phyloP scores from a whole-genome alignment of 2,888 invertebrate genomes.

The Creontiades dilutus region DNA sequence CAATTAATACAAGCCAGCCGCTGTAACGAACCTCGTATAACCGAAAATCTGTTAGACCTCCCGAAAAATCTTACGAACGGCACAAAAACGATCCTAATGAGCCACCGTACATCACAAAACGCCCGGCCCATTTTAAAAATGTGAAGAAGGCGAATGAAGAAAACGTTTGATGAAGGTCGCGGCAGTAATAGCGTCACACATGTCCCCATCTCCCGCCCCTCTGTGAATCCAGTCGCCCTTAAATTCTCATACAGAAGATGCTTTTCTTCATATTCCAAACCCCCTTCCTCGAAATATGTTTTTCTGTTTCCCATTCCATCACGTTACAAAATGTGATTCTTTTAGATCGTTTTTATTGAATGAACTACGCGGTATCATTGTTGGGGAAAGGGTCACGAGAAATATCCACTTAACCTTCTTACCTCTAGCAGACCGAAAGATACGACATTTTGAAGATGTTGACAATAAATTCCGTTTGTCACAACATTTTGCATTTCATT shows the following conservation, averaged over 20 bases:
- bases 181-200: slow-evolving; percentile 1
- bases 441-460: not conserved
- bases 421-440: no score
- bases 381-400: no score
- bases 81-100: not conserved
- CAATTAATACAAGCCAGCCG: not conserved
- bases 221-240: slow-evolving; percentile 47
- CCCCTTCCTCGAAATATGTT: not conserved
- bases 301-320: not conserved
- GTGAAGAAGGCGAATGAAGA: not conserved
- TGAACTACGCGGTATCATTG: no score
- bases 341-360: not conserved
- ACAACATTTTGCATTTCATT: not conserved
- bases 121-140: not conserved
- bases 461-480: not conserved
- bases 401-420: no score
- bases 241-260: slow-evolving; percentile 35
- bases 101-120: not conserved
- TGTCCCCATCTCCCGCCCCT: slow-evolving; percentile 6
- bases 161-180: not conserved
- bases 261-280: slow-evolving; percentile 2
- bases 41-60: not conserved
- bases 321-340: not conserved
- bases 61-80: not conserved
- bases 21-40: not conserved